Evolutionary conservation across 2,888 invertebrate species (phyloP), one percentile per base, ranked within the genome.

Genomic region (Leptopterna dolabrata): DNA sequence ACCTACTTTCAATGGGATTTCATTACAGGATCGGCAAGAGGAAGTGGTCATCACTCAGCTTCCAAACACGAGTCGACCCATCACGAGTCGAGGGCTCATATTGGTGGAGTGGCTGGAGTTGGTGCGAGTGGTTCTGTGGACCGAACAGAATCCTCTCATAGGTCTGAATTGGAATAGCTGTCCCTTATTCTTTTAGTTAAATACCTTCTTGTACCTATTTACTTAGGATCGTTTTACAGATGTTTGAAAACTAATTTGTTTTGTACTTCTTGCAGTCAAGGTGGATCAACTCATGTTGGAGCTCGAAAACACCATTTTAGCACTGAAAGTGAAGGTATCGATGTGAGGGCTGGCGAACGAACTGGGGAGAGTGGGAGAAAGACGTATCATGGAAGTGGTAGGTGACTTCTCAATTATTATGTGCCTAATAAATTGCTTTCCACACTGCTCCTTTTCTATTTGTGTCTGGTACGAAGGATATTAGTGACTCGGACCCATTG

Each of bases 281-380:
- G 41, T 7, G 45, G 14, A 45, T 78, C 78, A 19, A n/a, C 76
- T 41, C 78, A 78, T 45, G 6, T 16, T 24, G 76, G 76, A 55
- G 73, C 63, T 14, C 1, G 55, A 9, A 81, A 30, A 19, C 83
- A 83, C 70, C 83, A 83, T 36, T 70, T 83, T 19, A 83, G 83
- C 36, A 83, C 83, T 13, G 83, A 76, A 14, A 51, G 82, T 41
- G 73, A 87, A 36, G 70, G 47, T 47, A 63, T 16, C 30, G 73
- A 43, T 47, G 24, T 47, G 11, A 55, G 76, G 7, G 36, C 4
- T 7, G 7, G 36, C 2, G 36, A 36, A 36, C 36, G 36, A 36
- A 7, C 2, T 2, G 36, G 36, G 36, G 36, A 36, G 36, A 36
- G 36, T 36, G 36, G 7, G 7, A 36, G 36, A 36, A 36, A 30